Base-by-base conservation (phyloP, 2,113 vertebrate genomes). In the Anarhynchus alexandrinus region DNA sequence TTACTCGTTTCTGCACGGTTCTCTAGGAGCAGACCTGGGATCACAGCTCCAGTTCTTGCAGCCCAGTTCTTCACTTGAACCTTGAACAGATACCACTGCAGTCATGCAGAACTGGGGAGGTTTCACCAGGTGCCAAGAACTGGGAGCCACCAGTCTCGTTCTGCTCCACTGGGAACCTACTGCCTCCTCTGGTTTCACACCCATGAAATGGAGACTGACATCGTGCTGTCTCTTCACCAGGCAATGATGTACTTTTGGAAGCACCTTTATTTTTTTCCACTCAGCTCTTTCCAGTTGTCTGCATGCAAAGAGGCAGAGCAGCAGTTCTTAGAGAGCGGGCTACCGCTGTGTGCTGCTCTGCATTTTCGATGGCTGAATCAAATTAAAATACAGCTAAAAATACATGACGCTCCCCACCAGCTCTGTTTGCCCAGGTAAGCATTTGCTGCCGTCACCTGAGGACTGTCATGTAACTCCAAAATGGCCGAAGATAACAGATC, bases 301-400 rank as follows among this genome's bases (percentile, higher is more conserved):
- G 57, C 36, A 14, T 32, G 38, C 49, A 42, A 11, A 2, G 6
- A 83, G 45, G 20, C 32, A 29, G 51, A 72, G 72, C 65, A 65
- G 67, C 49, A 76, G 79, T 52, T 83, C 69, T 61, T 29, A 21
- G 59, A 78, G 76, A 74, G 29, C 83, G 66, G 91, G 49, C 52
- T 51, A 51, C 49, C 49, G 6, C 49, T 73, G 17, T 9, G 49
- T 61, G 45, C 76, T 82, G 20, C 22, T 86, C 88, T 80, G 51
- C 40, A 49, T 61, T 84, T 64, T 17, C 15, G 1, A 0, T 22
- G 72, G 36, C 69, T 84, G 55, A 71, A 93, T 78, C 47, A 67
- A 78, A 91, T 19, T 67, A 61, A 74, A 65, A 81, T 38, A 19
- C 67, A 59, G 69, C 59, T 84, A 59, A 84, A 95, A 94, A 94